phyloP scores from a whole-genome alignment of 2,113 vertebrate genomes.

The Protobothrops mucrosquamatus region DNA sequence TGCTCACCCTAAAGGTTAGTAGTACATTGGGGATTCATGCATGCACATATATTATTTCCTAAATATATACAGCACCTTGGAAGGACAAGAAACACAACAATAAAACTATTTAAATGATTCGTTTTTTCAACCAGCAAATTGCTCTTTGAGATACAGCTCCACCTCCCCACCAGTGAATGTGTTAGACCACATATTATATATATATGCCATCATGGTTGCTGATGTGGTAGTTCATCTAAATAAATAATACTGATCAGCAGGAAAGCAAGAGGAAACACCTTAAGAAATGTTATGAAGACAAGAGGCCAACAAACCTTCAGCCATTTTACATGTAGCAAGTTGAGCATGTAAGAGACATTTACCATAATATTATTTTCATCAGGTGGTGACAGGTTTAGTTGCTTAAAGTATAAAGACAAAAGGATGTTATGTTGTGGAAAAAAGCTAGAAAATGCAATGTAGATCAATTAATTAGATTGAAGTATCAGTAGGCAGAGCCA shows the following conservation, averaged over 20 bases:
- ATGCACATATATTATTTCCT: not conserved
- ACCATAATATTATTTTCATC: constrained; percentile 85
- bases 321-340: constrained; percentile 91
- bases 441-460: constrained; percentile 36
- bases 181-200: not conserved
- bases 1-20: not conserved
- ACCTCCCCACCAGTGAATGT: not conserved
- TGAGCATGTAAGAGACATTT: constrained; percentile 87
- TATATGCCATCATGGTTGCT: not conserved
- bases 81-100: not conserved
- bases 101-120: not conserved
- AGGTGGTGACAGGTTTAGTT: constrained; percentile 77
- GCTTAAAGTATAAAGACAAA: constrained; percentile 78
- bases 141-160: not conserved
- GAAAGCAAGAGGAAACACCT: constrained; percentile 80
- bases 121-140: not conserved
- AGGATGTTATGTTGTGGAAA: constrained; percentile 65
- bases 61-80: not conserved
- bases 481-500: not conserved
- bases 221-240: not conserved
- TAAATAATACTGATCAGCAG: not conserved
- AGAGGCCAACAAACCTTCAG: constrained; percentile 86
- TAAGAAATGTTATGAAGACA: constrained; percentile 73
- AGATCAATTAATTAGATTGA: not conserved
- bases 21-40: not conserved